Evolutionary conservation across 2,888 invertebrate genomes (phyloP).

Genomic region (Dolichomitus sp.): DNA sequence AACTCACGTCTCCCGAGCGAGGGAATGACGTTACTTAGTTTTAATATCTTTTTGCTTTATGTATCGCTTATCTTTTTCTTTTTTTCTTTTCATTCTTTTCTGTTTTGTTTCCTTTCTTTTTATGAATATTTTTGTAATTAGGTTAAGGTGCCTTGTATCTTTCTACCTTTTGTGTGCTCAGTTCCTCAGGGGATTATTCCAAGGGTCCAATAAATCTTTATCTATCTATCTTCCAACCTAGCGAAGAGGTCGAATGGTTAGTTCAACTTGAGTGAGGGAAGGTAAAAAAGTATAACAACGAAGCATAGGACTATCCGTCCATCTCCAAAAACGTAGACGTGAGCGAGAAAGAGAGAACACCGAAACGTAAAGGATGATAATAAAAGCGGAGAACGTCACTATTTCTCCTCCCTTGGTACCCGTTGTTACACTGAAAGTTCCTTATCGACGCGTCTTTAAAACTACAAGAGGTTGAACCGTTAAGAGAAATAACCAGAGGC

Average conservation of each 20-base stretch:
- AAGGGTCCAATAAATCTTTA: no score
- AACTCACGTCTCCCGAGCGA: no score
- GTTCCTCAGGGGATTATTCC: no score
- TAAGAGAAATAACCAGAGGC: constrained; percentile 3
- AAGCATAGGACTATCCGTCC: not conserved
- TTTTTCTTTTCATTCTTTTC: no score
- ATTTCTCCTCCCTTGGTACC: not conserved
- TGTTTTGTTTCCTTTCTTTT: no score
- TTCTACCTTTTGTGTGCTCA: no score
- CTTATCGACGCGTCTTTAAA: constrained; percentile 49
- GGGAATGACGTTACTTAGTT: no score
- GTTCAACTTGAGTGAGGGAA: constrained; percentile 20
- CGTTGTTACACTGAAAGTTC: constrained; percentile 37
- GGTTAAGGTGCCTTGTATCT: no score
- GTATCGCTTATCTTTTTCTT: no score
- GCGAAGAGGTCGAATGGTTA: constrained; percentile 21
- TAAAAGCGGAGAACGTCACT: constrained; percentile 1
- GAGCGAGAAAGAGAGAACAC: constrained; percentile 5
- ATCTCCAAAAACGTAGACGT: not conserved
- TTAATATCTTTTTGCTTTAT: no score
- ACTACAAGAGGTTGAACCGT: constrained; percentile 22
- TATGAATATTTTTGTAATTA: no score
- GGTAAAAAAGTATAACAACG: not conserved
- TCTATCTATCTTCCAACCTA: no score
- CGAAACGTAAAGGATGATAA: constrained; percentile 13